Conservation (phyloP, 2,113 vertebrate species). For the Tetraodon nigroviridis region DNA sequence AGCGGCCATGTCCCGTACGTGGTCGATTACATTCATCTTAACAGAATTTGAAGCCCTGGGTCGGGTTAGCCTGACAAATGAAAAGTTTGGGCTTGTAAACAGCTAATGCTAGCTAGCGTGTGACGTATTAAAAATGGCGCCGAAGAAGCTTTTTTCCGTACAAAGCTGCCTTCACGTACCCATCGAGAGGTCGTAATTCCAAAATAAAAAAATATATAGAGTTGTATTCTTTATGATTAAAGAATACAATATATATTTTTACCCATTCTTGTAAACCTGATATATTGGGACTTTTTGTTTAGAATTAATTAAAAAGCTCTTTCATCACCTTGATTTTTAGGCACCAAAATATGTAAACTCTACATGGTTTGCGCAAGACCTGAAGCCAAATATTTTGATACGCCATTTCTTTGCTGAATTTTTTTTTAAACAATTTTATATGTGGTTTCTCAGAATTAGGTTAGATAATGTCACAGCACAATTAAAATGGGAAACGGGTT, state of each 20-base stretch:
- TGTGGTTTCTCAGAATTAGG: too few relatives aligned
- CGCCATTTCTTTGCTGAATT: neutral
- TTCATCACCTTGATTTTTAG: too few relatives aligned
- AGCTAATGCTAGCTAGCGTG: slow-evolving; percentile 49
- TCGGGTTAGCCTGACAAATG: neutral
- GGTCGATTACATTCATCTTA: slow-evolving; percentile 80
- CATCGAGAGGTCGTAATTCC: neutral
- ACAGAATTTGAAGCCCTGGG: neutral
- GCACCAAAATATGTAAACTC: too few relatives aligned
- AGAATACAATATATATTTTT: too few relatives aligned
- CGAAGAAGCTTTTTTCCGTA: slow-evolving; percentile 43
- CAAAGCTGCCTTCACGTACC: slow-evolving; percentile 31
- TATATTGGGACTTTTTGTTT: too few relatives aligned
- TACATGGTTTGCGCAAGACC: too few relatives aligned
- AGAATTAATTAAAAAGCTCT: too few relatives aligned
- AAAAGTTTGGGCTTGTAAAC: slow-evolving; percentile 46
- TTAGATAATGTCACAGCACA: too few relatives aligned
- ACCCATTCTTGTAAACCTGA: too few relatives aligned
- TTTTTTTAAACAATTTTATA: neutral
- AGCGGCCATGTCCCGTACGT: slow-evolving; percentile 94
- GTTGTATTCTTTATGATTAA: too few relatives aligned
- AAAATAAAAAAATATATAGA: neutral
- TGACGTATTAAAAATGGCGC: slow-evolving; percentile 72
- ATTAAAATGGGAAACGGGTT: too few relatives aligned
- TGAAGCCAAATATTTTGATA: neutral